A percentile compares a stretch with the other conserved stretches of the same genome.
These are phyloP conservation scores for Cerastis leucographa DNA, from an alignment of 2,888 invertebrate genomes.

Conservation along the genomic window DNA sequence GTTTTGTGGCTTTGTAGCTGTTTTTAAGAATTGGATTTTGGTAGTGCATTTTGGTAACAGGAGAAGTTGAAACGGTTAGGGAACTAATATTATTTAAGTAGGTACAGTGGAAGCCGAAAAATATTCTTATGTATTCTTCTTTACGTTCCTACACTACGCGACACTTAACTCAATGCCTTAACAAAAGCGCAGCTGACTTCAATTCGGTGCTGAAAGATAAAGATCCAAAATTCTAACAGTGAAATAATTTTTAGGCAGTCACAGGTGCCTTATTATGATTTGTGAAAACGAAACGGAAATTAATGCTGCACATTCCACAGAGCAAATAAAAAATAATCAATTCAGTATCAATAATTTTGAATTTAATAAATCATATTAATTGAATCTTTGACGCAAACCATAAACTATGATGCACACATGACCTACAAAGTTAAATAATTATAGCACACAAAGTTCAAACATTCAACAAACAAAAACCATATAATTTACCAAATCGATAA, in stretches of 20 bases:
- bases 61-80: not conserved
- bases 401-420: constrained; percentile 29
- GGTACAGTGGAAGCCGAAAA: not conserved
- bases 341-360: not conserved
- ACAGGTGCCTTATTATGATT: not conserved
- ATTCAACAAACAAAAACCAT: constrained; percentile 50
- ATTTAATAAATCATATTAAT: constrained; percentile 2
- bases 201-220: not conserved
- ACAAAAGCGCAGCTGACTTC: not conserved
- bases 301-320: not conserved
- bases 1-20: constrained; percentile 54
- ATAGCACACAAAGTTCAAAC: constrained; percentile 47
- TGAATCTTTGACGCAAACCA: constrained; percentile 13
- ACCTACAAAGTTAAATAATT: constrained; percentile 45
- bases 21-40: constrained; percentile 29
- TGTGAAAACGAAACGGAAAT: not conserved
- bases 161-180: not conserved
- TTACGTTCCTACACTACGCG: not conserved
- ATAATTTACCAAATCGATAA: constrained; percentile 60
- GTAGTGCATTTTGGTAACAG: not conserved
- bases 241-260: not conserved
- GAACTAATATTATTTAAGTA: not conserved
- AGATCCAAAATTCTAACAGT: not conserved
- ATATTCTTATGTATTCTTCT: not conserved
- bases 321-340: not conserved